Evolutionary conservation across 2,113 vertebrate genomes (phyloP).

Genomic region (Protobothrops mucrosquamatus): DNA sequence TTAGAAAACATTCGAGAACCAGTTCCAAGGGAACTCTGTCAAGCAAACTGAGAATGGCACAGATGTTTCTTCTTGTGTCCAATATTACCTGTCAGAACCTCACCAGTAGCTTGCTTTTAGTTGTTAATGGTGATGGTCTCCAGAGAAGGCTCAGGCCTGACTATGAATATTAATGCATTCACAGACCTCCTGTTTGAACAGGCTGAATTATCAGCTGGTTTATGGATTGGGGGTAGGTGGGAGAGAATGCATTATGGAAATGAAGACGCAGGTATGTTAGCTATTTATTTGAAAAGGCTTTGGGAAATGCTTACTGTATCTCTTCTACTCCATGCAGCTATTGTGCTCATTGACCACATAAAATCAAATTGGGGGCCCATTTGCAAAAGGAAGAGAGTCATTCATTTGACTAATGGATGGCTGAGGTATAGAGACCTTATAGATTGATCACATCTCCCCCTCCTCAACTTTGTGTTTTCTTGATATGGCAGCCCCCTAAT

Average conservation of each 20-base stretch:
- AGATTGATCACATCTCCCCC: not conserved
- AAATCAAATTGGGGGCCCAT: not conserved
- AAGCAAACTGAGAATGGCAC: not conserved
- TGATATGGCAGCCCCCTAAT: not conserved
- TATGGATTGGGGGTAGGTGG: not conserved
- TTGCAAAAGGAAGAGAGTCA: not conserved
- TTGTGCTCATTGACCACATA: not conserved
- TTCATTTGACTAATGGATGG: not conserved
- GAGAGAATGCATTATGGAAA: not conserved
- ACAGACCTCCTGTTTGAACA: not conserved
- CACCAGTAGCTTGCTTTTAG: fast-evolving
- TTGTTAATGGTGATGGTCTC: not conserved
- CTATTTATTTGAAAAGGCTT: not conserved
- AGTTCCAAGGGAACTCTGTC: fast-evolving
- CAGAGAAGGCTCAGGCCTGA: fast-evolving
- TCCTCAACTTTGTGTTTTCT: not conserved
- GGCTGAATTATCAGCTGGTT: not conserved
- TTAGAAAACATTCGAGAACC: not conserved
- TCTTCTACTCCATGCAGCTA: not conserved
- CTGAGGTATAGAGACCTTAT: not conserved
- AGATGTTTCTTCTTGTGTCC: not conserved
- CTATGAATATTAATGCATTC: not conserved
- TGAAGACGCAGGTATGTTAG: not conserved
- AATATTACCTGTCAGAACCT: not conserved
- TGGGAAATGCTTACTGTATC: not conserved